These are phyloP conservation scores for Todiramphus chloris DNA, from an alignment of 2,113 vertebrate genomes.

Conservation along the genomic window DNA sequence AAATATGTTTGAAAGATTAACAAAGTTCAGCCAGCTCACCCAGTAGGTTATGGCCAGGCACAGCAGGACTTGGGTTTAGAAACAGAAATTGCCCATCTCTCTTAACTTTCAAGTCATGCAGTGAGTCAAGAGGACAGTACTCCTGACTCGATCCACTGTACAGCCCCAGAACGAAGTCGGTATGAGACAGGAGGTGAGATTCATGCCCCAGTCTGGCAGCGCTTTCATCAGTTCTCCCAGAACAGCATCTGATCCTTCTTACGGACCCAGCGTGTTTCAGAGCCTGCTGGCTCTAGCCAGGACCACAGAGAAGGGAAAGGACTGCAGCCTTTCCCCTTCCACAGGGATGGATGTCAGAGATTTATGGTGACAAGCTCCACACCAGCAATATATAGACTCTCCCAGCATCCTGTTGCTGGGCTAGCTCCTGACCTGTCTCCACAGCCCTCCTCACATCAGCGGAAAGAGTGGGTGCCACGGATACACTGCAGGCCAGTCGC, in stretches of 20 bases:
- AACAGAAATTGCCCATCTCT: not conserved
- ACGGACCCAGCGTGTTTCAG: not conserved
- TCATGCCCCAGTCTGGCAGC: not conserved
- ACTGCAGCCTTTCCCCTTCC: not conserved
- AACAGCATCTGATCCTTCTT: not conserved
- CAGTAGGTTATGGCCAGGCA: not conserved
- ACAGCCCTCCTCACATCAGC: not conserved
- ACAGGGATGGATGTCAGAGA: not conserved
- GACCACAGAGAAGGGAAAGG: not conserved
- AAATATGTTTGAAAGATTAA: slow-evolving; percentile 34
- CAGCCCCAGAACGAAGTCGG: not conserved
- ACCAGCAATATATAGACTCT: not conserved
- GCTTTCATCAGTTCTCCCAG: not conserved
- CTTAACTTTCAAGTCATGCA: not conserved
- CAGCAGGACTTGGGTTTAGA: not conserved
- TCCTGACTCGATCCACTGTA: not conserved
- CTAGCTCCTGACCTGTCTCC: not conserved
- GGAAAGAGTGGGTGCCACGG: not conserved
- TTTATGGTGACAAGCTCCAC: not conserved
- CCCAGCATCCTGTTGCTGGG: not conserved
- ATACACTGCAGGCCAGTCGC: accelerated
- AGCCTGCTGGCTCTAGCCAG: not conserved
- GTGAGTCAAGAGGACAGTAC: not conserved
- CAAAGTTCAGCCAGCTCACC: not conserved
- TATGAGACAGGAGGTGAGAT: not conserved